Base-by-base conservation (phyloP, 2,888 invertebrate genomes). In the Branchellion lobata region DNA sequence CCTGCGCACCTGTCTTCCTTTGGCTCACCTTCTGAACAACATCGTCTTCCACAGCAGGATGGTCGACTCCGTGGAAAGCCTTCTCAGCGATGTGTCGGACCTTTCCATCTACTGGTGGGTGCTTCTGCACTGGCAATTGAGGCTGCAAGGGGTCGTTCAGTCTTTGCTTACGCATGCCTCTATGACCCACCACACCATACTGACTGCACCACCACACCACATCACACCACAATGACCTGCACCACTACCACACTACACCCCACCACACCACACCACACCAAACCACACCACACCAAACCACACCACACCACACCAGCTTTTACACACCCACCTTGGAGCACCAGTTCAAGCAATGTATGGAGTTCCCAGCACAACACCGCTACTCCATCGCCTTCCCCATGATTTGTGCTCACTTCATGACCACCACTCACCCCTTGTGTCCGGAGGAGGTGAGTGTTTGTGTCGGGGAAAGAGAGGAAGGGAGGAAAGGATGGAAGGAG, bases 261-360 rank as follows among this genome's bases (percentile, higher is more conserved):
- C 40, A 14, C n/a, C n/a, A 40, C 40, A 40, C 40, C 40, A 40
- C 40, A 40, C 40, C 40, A 40, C 40, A 5, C 5, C 40, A 5
- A 40, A 14, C 40, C 14, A 8, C 40, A 8, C 5, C 40, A 40
- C 40, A 40, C 40, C 40, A 14, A 40, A n/a, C n/a, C n/a, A 57
- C 21, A 8, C 5, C 61, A 8, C 8, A 3, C 69, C 14, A 3
- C 27, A 51, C 5, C 85, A 90, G 90, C 87, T 98, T 98, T 86
- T 97, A 96, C 88, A 96, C 92, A 85, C 93, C 94, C 89, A 94
- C 95, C 87, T 97, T 98, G 88, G 96, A 98, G 87, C 95, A 94
- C 85, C 97, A 98, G 88, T 98, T 99, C 87, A 96, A 96, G 86
- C 95, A 96, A 94, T 98, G 98, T 88, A 90, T 99, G 83, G 97